A percentile compares a stretch with the other conserved stretches of the same genome.
Conservation (phyloP, 2,797 vertebrate genomes). For the Glyptemys insculpta region DNA sequence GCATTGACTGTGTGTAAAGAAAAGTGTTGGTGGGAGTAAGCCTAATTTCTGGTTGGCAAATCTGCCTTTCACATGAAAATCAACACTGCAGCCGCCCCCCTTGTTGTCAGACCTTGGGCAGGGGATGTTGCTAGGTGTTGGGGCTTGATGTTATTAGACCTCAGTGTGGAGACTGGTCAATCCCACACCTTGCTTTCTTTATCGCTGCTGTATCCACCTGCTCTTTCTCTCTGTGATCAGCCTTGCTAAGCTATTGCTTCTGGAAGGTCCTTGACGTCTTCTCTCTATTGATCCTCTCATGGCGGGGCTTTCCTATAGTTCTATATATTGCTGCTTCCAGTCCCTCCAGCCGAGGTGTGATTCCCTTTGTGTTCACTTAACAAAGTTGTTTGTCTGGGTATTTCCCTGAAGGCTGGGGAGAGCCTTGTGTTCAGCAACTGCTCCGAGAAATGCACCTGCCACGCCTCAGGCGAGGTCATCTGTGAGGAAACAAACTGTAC, state of each 20-base stretch:
- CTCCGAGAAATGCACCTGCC: slow-evolving; percentile 77
- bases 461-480: slow-evolving; percentile 59
- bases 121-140: neutral
- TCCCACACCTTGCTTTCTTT: neutral
- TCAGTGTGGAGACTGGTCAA: neutral
- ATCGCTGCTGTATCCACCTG: neutral
- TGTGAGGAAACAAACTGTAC: slow-evolving; percentile 77
- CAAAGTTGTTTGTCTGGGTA: neutral
- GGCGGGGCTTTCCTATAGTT: neutral
- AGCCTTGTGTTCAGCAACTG: slow-evolving; percentile 70
- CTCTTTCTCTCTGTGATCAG: neutral
- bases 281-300: neutral
- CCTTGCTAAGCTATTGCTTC: neutral
- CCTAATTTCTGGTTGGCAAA: neutral
- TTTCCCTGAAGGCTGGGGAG: neutral
- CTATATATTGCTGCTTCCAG: neutral
- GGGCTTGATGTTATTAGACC: neutral
- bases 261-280: neutral
- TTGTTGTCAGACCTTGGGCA: neutral
- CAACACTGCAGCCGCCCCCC: neutral
- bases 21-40: neutral
- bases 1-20: neutral
- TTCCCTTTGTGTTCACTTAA: neutral
- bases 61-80: neutral
- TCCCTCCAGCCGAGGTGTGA: too few species aligned